phyloP scores from a whole-genome alignment of 2,888 invertebrate genomes.

The Pasiphila rectangulata region DNA sequence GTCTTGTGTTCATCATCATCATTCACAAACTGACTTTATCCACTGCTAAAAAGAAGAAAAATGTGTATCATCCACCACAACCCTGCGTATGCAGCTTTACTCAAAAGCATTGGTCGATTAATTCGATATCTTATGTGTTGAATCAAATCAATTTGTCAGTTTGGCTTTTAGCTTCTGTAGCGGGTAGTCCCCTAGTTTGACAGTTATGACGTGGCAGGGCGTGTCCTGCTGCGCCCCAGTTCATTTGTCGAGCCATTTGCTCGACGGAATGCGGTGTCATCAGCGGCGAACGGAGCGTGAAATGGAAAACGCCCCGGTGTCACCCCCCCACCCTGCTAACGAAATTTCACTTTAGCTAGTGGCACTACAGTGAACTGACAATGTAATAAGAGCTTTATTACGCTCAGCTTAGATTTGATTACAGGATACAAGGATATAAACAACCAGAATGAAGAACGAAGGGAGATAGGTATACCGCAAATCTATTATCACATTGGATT shows the following conservation, averaged over 20 bases:
- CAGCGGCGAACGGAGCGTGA: constrained; percentile 76
- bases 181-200: constrained; percentile 47
- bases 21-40: too few relatives aligned
- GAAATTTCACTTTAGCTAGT: constrained; percentile 55
- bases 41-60: too few relatives aligned
- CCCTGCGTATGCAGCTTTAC: too few relatives aligned
- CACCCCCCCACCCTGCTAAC: constrained; percentile 64
- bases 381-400: constrained; percentile 8
- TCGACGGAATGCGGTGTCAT: constrained; percentile 77
- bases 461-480: too few relatives aligned
- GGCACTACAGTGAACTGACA: constrained; percentile 25
- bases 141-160: constrained; percentile 66
- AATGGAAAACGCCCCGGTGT: constrained; percentile 79
- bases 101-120: too few relatives aligned
- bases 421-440: constrained; percentile 11
- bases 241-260: constrained; percentile 80
- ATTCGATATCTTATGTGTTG: constrained; percentile 21
- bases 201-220: constrained; percentile 76
- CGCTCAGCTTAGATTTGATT: not conserved
- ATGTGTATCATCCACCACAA: too few relatives aligned
- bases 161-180: constrained; percentile 42
- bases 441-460: too few relatives aligned
- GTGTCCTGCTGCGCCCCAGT: constrained; percentile 69
- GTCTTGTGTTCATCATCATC: too few relatives aligned
- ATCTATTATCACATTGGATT: too few relatives aligned